Evolutionary conservation across 2,113 vertebrate genomes (phyloP).

Genomic region (Thermophis baileyi): DNA sequence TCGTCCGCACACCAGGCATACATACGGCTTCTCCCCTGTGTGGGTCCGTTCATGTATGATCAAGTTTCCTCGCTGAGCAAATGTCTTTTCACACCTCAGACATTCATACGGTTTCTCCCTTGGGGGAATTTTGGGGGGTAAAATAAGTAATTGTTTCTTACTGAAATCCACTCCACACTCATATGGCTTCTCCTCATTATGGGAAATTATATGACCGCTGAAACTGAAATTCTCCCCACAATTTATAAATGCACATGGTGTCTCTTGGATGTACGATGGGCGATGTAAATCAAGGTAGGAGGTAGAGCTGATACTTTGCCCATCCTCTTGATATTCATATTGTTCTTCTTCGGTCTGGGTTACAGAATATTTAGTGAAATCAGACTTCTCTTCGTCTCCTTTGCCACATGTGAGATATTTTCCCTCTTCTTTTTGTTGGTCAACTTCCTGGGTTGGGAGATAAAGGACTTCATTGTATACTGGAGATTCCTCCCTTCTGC

Average conservation of each 20-base stretch:
- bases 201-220: background rate
- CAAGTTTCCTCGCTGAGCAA: background rate
- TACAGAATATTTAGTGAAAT: background rate
- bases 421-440: background rate
- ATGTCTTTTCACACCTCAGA: background rate
- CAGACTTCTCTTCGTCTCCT: background rate
- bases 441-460: background rate
- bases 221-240: background rate
- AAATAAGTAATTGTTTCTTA: background rate
- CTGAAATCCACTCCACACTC: background rate
- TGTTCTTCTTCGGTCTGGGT: background rate
- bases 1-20: background rate
- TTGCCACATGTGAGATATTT: background rate
- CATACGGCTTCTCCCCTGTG: background rate
- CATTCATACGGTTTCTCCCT: background rate
- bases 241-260: background rate
- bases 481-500: background rate
- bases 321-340: background rate
- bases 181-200: background rate
- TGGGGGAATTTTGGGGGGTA: background rate
- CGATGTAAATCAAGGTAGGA: background rate
- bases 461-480: background rate
- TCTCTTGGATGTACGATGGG: background rate
- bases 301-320: background rate
- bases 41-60: background rate